Base-by-base conservation (phyloP, 2,113 vertebrate species). In the Pachypanchax playfairii region DNA sequence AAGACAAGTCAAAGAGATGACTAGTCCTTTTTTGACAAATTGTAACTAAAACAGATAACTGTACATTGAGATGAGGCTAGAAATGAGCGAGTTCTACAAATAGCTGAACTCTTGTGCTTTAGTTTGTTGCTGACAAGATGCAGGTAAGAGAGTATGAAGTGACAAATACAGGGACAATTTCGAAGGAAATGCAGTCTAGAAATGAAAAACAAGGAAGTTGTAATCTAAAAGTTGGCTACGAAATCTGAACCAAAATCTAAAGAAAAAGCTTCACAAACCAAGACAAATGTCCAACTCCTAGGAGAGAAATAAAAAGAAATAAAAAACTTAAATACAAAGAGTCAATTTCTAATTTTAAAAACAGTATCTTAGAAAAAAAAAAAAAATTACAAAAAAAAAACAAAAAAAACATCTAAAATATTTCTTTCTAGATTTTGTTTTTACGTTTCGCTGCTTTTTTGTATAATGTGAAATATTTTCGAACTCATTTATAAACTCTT, bases 11-110 rank as follows among this genome's bases (percentile, higher is more conserved):
- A 50, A 52, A 75, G 50, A 65, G 35, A 49, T 21, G 18, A 42
- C 4, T 38, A 29, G 67, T 70, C 60, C 53, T 66, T 43, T 54
- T 55, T 56, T 33, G 59, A n/a, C n/a, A n/a, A n/a, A n/a, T n/a
- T n/a, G n/a, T n/a, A n/a, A n/a, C n/a, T n/a, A n/a, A n/a, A n/a
- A n/a, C n/a, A n/a, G n/a, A n/a, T n/a, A n/a, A n/a, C n/a, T n/a
- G n/a, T n/a, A n/a, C n/a, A n/a, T n/a, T n/a, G 73, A 42, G 11
- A 9, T 52, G 43, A 33, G 58, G 70, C 58, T 46, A 11, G 44
- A 73, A 75, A 72, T 57, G 36, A 46, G 41, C 68, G 42, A 38
- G 79, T 72, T 69, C 21, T 17, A 24, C 43, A 58, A 61, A 55
- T 48, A 48, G 22, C 15, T 38, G 48, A 72, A 67, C 17, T n/a